Evolutionary conservation across 2,113 vertebrate genomes (phyloP), one percentile per base, ranked within the genome.

Genomic region (Myanophis thanlyinensis): DNA sequence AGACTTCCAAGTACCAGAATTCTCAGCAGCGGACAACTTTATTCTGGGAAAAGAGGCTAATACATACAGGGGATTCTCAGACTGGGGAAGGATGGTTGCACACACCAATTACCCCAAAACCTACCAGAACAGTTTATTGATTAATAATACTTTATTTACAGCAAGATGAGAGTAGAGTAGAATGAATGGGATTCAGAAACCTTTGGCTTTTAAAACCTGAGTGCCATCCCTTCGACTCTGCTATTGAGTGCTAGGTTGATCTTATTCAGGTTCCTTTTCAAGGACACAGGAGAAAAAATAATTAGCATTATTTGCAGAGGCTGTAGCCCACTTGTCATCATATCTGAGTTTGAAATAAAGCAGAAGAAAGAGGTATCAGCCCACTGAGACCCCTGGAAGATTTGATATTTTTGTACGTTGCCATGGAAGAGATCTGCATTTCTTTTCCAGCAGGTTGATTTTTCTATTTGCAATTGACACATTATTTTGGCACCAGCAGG

Each of bases 271-370:
- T 86, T 54, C 35, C 27, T 85, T 62, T 47, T 62, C 53, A 30
- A 86, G 73, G 80, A 62, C 80, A 90, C 23, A 62, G n/a, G 5
- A 44, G 73, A 80, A 80, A 80, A 62, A 59, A 30, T 48, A 59
- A 51, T 85, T 44, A 90, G n/a, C 85, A 35, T 80, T 59, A 93
- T 62, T 46, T 93, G 92, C 88, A 93, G 92, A 51, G 35, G 23
- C 53, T 86, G 52, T 25, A 85, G 88, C 18, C 80, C 92, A 93
- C 85, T 62, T 93, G 73, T 27, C 53, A 30, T 93, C 80, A 62
- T 93, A 86, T 93, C 53, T 93, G 80, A 86, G 92, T 90, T 90
- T 85, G 80, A 90, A 93, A 93, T 93, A 90, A 85, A 52, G 88
- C 92, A 93, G 89, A 88, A 67, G 52, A 88, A 88, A 54, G 87